phyloP scores from a whole-genome alignment of 2,797 vertebrate genomes.

The Emys orbicularis region DNA sequence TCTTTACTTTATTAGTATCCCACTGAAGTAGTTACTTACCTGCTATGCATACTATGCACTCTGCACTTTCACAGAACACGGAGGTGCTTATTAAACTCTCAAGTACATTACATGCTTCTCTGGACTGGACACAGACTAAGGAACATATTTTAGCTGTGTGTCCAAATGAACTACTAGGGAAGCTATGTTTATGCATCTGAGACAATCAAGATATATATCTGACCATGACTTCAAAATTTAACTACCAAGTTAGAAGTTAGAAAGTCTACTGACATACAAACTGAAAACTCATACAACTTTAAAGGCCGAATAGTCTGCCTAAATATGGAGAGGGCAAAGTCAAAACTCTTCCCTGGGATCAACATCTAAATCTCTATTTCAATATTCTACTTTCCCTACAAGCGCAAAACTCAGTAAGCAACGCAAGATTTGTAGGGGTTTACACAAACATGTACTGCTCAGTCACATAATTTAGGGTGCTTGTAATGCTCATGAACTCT shows the following conservation, averaged over 20 bases:
- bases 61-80: fast-evolving
- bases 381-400: fast-evolving
- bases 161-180: not conserved
- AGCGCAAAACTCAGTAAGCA: fast-evolving
- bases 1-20: fast-evolving
- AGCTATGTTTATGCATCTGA: not conserved
- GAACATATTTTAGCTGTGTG: fast-evolving
- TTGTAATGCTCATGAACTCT: fast-evolving
- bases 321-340: fast-evolving
- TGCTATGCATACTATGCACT: fast-evolving
- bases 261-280: fast-evolving
- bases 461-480: fast-evolving
- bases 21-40: fast-evolving
- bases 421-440: fast-evolving
- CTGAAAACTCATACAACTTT: fast-evolving
- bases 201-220: not conserved
- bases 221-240: not conserved
- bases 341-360: not conserved
- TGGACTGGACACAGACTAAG: fast-evolving
- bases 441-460: fast-evolving
- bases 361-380: fast-evolving
- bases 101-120: fast-evolving
- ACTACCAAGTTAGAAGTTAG: too few species aligned
- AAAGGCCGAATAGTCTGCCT: not conserved
- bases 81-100: fast-evolving